Conservation (phyloP, 1,140 invertebrate species). For the Phthorimaea operculella region DNA sequence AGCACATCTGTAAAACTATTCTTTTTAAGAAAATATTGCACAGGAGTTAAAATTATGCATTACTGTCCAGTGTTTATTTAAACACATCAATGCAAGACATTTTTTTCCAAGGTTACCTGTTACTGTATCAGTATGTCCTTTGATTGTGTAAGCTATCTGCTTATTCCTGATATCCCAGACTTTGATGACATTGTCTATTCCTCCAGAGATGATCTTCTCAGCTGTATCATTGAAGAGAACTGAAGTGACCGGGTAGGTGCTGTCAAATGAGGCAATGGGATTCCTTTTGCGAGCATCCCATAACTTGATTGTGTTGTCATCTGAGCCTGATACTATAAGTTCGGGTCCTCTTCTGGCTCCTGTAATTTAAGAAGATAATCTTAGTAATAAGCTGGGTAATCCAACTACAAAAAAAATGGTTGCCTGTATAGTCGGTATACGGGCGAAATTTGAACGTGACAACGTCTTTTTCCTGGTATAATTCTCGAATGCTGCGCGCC, state of each 20-base stretch:
- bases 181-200: slow-evolving; percentile 98
- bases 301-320: slow-evolving; percentile 93
- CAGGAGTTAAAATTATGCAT: no score
- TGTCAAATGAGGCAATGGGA: slow-evolving; percentile 82
- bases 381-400: no score
- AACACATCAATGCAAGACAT: no score
- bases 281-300: slow-evolving; percentile 91
- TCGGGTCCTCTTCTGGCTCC: slow-evolving; percentile 90
- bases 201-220: slow-evolving; percentile 87
- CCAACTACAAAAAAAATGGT: no score
- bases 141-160: slow-evolving; percentile 85
- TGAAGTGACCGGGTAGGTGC: slow-evolving; percentile 86
- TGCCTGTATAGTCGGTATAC: no score
- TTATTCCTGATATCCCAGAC: slow-evolving; percentile 98
- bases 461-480: no score
- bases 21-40: no score
- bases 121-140: slow-evolving; percentile 92
- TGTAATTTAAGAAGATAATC: slow-evolving; percentile 20
- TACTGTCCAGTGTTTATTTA: no score
- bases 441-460: no score
- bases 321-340: slow-evolving; percentile 91
- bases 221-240: slow-evolving; percentile 96
- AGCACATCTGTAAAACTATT: no score
- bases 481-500: no score
- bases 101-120: slow-evolving; percentile 85